A percentile compares a stretch with the other conserved stretches of the same genome.
phyloP scores from a whole-genome alignment of 2,888 invertebrate species.

The Caenorhabditis doughertyi region DNA sequence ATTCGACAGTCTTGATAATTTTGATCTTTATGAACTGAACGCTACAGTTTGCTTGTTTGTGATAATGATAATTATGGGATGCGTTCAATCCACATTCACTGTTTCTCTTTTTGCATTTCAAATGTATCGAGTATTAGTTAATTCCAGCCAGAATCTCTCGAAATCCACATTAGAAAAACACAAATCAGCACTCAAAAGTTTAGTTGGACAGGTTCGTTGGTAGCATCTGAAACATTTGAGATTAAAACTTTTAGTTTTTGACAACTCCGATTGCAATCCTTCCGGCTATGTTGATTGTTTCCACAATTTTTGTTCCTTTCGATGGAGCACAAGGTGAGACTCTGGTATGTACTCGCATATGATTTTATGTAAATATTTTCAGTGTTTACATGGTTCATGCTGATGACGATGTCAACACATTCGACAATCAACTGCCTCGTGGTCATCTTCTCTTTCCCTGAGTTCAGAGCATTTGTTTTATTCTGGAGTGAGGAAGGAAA shows the following conservation, averaged over 20 bases:
- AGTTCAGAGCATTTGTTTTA: slow-evolving; percentile 28
- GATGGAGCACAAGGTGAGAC: slow-evolving; percentile 14
- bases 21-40: slow-evolving; percentile 18
- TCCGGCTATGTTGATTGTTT: slow-evolving; percentile 14
- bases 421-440: slow-evolving; percentile 35
- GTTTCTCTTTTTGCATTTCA: slow-evolving; percentile 12
- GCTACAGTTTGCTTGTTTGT: not conserved
- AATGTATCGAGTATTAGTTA: slow-evolving; percentile 12
- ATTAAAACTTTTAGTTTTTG: slow-evolving; percentile 8
- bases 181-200: slow-evolving; percentile 16
- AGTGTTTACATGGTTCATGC: slow-evolving; percentile 30
- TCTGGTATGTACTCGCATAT: not conserved
- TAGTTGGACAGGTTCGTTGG: slow-evolving; percentile 17
- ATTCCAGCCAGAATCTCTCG: not conserved
- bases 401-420: slow-evolving; percentile 40
- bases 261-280: slow-evolving; percentile 33
- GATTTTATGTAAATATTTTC: not conserved
- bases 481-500: slow-evolving; percentile 27
- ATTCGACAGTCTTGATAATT: slow-evolving; percentile 7
- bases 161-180: slow-evolving; percentile 27
- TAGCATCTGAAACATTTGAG: not conserved
- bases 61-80: not conserved
- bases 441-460: slow-evolving; percentile 25
- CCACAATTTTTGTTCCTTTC: slow-evolving; percentile 3
- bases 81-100: slow-evolving; percentile 2